phyloP scores from a whole-genome alignment of 2,888 invertebrate genomes.

The Caenorhabditis becei region DNA sequence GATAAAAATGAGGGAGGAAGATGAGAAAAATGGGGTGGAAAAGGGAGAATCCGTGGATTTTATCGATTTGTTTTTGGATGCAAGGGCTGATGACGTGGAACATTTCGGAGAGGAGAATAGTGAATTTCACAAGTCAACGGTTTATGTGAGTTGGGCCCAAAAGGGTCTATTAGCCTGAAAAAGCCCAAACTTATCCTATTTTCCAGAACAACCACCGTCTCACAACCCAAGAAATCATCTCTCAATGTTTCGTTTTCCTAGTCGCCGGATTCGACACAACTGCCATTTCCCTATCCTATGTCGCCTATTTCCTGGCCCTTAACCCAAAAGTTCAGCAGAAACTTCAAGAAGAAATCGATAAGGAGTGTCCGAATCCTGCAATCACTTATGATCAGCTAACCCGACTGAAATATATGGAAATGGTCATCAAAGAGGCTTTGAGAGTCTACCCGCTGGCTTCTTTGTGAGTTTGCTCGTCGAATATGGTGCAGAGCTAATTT shows the following conservation, averaged over 20 bases:
- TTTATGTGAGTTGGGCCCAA: slow-evolving; percentile 31
- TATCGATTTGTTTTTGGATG: slow-evolving; percentile 74
- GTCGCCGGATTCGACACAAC: slow-evolving; percentile 84
- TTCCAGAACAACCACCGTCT: slow-evolving; percentile 36
- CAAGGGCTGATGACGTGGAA: slow-evolving; percentile 59
- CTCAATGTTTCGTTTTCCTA: slow-evolving; percentile 83
- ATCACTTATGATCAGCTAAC: slow-evolving; percentile 61
- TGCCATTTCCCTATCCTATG: slow-evolving; percentile 83
- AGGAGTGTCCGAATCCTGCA: slow-evolving; percentile 47
- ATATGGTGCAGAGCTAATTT: too few species aligned
- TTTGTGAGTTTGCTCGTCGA: slow-evolving; percentile 44
- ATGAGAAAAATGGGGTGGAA: slow-evolving; percentile 47
- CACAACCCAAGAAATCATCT: slow-evolving; percentile 79
- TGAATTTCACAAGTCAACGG: slow-evolving; percentile 24
- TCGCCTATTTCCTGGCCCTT: slow-evolving; percentile 83
- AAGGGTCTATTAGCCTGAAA: not conserved
- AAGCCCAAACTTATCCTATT: too few species aligned
- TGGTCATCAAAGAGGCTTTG: slow-evolving; percentile 67
- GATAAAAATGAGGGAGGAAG: slow-evolving; percentile 52
- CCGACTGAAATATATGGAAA: slow-evolving; percentile 67
- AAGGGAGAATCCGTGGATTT: slow-evolving; percentile 65
- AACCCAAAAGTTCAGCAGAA: slow-evolving; percentile 79
- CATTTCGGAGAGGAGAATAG: slow-evolving; percentile 26
- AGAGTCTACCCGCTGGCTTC: slow-evolving; percentile 64
- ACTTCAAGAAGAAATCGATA: slow-evolving; percentile 60